Evolutionary conservation across 2,888 invertebrate genomes (phyloP), one percentile per base, ranked within the genome.

Genomic region (Cheilosia impressa): DNA sequence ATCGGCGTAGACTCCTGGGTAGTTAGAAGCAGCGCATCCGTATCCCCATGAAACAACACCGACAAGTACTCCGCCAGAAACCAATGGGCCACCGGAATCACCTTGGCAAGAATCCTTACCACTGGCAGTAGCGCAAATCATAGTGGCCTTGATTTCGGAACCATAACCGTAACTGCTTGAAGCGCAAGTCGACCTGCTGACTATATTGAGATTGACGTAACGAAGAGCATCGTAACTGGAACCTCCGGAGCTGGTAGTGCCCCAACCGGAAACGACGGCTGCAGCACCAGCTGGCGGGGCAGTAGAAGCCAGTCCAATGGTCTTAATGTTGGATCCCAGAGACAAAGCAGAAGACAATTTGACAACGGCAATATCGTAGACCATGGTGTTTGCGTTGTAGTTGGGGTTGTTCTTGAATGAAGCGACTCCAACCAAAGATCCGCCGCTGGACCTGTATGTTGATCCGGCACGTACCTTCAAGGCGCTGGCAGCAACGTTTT

Each of bases 291-390:
- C 50, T 41, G 45, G 22, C 3, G 89, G 88, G 7, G 89, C 91
- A 2, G 84, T 53, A 0, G 89, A 87, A 22, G 92, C 89, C 90
- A 94, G 89, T 5, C 89, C 80, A 17, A 94, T 91, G 1, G 91
- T 89, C 15, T 90, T 90, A 0, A 93, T 92, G 76, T 47, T 89
- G 0, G 91, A 88, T 62, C 88, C 91, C 57, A 92, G 93, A 17
- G 89, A 84, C 57, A 95, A 89, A 1, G 93, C 90, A 4, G 90
- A 91, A 0, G 91, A 78, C 4, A 95, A 91, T 91, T 93, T 93
- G 6, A 95, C 88, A 0, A 94, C 87, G 0, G 94, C 94, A n/a
- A 95, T 91, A 75, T 95, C n/a, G n/a, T n/a, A n/a, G n/a, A n/a
- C n/a, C n/a, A n/a, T n/a, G n/a, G n/a, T n/a, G n/a, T n/a, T n/a